Evolutionary conservation across 2,888 invertebrate genomes (phyloP), one percentile per base, ranked within the genome.

Genomic region (Acleris cristana): DNA sequence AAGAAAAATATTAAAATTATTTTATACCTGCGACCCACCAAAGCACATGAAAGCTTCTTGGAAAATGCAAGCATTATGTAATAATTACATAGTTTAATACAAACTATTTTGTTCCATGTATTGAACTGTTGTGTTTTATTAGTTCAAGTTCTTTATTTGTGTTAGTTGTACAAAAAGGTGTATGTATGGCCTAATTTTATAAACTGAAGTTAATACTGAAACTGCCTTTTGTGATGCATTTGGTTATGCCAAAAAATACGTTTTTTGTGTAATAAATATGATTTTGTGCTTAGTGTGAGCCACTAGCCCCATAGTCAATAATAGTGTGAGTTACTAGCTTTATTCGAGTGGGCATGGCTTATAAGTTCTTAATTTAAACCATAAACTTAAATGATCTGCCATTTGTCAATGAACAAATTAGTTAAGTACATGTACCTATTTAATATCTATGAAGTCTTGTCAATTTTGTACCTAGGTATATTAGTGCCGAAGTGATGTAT

Each of bases 381-480:
- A 44, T 48, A 30, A 21, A 26, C 19, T 58, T 48, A 40, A 51
- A 64, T 49, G 16, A 23, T 49, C 34, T 40, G 14, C 26, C 16
- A 19, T 58, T 44, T 26, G 58, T 51, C 23, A 30, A 52, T 57
- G 60, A 52, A 66, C 61, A 66, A 56, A 65, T 51, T 61, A 56
- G 26, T 65, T 40, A 40, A 40, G 40, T 40, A 40, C 40, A 40
- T 48, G 8, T n/a, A 48, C 2, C 34, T 61, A 56, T 34, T 57
- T 52, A 56, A 56, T 34, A 18, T 59, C 18, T 12, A 66, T 56
- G 56, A 61, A 66, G 30, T 57, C 34, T 61, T 66, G 61, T 62
- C 61, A 62, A 52, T 66, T 66, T 56, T 56, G 61, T 53, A 45
- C 61, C 16, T 26, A 23, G 44, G n/a, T 56, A 14, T 40, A 4